Percentiles rank a stretch among this genome's conserved stretches.
Evolutionary conservation across 2,888 invertebrate genomes (phyloP).

Genomic region (Pammene fasciana): DNA sequence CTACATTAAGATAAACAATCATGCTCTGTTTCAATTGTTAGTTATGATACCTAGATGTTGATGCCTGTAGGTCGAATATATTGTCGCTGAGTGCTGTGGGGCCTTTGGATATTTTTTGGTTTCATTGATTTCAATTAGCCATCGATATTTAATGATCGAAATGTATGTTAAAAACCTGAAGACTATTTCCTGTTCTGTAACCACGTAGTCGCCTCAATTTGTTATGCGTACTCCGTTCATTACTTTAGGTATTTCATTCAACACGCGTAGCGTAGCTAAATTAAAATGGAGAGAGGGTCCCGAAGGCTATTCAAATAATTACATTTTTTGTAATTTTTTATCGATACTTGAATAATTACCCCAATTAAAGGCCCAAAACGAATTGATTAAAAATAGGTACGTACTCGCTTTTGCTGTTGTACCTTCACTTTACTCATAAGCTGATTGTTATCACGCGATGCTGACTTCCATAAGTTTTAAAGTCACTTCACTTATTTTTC

Average conservation of each 20-base stretch:
- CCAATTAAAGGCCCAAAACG: conserved; percentile 20
- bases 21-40: neutral
- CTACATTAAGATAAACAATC: neutral
- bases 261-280: conserved; percentile 2
- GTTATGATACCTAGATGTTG: neutral
- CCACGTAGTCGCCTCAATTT: conserved; percentile 4
- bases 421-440: conserved; percentile 11
- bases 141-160: neutral
- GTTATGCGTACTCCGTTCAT: conserved; percentile 9
- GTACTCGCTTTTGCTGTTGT: conserved; percentile 1
- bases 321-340: conserved; percentile 12
- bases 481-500: neutral
- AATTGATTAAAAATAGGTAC: conserved; percentile 3
- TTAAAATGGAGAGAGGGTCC: conserved; percentile 16
- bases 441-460: conserved; percentile 12
- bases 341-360: conserved; percentile 20
- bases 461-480: neutral
- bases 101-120: too few species aligned
- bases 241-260: conserved; percentile 7
- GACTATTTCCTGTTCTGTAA: conserved; percentile 8
- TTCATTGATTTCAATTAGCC: neutral
- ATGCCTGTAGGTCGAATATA: too few species aligned
- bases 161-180: neutral
- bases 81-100: too few species aligned
- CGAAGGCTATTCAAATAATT: conserved; percentile 20